Evolutionary conservation across 2,797 vertebrate species (phyloP).

Genomic region (Psittacula echo): DNA sequence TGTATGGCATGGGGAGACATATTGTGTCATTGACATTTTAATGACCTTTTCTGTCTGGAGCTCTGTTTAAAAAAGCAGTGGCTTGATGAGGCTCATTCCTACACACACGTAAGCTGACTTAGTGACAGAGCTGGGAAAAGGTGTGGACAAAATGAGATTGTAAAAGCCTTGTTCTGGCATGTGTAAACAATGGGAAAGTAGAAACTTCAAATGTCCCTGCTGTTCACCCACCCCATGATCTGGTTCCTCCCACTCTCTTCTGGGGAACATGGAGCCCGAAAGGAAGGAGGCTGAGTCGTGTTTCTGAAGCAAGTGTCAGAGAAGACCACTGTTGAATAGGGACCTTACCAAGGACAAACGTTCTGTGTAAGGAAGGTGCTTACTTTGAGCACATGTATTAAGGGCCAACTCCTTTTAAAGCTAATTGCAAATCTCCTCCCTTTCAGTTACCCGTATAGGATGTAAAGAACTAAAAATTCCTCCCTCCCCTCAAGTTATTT

Average conservation of each 20-base stretch:
- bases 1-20: neutral
- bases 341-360: neutral
- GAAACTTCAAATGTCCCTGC: neutral
- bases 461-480: neutral
- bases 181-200: neutral
- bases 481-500: neutral
- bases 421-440: neutral
- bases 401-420: neutral
- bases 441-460: neutral
- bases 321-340: neutral
- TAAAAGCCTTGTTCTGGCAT: neutral
- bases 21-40: constrained; percentile 26
- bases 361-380: neutral
- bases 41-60: constrained; percentile 1
- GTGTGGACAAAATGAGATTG: neutral
- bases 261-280: neutral
- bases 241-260: neutral
- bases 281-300: neutral
- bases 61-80: constrained; percentile 28
- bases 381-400: neutral
- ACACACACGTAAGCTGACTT: neutral
- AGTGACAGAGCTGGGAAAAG: neutral
- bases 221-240: neutral
- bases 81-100: neutral
- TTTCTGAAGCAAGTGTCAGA: neutral